Conservation (phyloP, 2,113 vertebrate genomes). For the Isichthys henryi region DNA sequence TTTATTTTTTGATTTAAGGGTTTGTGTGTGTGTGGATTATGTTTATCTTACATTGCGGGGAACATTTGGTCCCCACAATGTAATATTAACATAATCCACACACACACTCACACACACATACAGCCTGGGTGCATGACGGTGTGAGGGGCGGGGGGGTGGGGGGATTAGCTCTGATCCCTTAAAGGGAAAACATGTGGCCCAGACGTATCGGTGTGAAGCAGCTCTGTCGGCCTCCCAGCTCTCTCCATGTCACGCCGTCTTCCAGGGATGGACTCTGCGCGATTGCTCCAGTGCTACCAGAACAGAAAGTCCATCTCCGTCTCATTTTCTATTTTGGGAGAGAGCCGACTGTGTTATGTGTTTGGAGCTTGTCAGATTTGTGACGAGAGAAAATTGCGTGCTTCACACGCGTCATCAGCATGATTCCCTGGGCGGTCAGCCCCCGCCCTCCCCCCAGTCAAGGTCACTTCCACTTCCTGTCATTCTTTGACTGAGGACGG, state of each 20-base stretch:
- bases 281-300: not conserved
- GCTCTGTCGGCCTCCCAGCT: not conserved
- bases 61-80: too few species aligned
- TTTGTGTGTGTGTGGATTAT: too few species aligned
- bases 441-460: not conserved
- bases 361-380: not conserved
- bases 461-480: slow-evolving; percentile 9
- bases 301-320: not conserved
- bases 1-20: too few species aligned
- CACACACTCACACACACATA: too few species aligned
- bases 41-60: too few species aligned
- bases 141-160: too few species aligned
- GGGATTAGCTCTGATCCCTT: not conserved
- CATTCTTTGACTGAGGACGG: not conserved
- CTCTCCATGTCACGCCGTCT: not conserved
- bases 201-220: not conserved
- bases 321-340: not conserved
- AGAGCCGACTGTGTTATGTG: not conserved
- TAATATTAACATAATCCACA: too few species aligned
- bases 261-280: not conserved
- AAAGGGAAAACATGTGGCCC: not conserved
- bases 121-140: not conserved
- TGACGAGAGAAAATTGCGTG: not conserved
- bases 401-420: not conserved
- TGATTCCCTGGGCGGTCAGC: not conserved